Percentiles rank a stretch among this genome's conserved stretches.
These are phyloP conservation scores for Xanthostigma xanthostigma DNA, from an alignment of 2,888 invertebrate genomes.

Conservation along the genomic window DNA sequence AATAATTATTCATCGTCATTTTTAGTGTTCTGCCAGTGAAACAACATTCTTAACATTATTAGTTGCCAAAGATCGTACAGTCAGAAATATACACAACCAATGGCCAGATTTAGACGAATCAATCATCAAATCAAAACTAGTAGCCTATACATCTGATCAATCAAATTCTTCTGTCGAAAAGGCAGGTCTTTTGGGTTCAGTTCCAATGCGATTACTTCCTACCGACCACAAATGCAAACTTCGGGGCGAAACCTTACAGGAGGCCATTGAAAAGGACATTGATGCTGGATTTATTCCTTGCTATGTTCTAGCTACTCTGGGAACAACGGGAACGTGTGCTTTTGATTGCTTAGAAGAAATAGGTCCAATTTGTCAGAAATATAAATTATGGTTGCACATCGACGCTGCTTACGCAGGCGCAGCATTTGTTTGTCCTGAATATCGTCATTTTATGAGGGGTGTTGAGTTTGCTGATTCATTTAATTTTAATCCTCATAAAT, in stretches of 20 bases:
- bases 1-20: conserved; percentile 11
- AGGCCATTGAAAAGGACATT: conserved; percentile 60
- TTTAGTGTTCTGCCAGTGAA: conserved; percentile 79
- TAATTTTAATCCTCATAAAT: conserved; percentile 92
- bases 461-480: conserved; percentile 75
- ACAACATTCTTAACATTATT: conserved; percentile 69
- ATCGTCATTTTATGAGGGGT: conserved; percentile 60
- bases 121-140: conserved; percentile 49
- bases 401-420: conserved; percentile 95
- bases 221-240: conserved; percentile 51
- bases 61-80: conserved; percentile 55
- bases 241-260: conserved; percentile 47
- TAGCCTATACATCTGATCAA: conserved; percentile 75
- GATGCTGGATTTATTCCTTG: conserved; percentile 72
- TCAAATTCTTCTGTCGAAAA: conserved; percentile 85
- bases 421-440: conserved; percentile 86
- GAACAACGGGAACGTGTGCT: conserved; percentile 64
- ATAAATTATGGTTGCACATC: conserved; percentile 79
- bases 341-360: conserved; percentile 78
- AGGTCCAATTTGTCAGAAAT: conserved; percentile 62
- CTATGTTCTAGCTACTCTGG: conserved; percentile 61
- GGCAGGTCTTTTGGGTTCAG: conserved; percentile 62
- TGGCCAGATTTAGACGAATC: conserved; percentile 46
- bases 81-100: conserved; percentile 34
- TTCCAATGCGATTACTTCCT: conserved; percentile 58